Evolutionary conservation across 2,888 invertebrate genomes (phyloP).

Genomic region (Actias luna): DNA sequence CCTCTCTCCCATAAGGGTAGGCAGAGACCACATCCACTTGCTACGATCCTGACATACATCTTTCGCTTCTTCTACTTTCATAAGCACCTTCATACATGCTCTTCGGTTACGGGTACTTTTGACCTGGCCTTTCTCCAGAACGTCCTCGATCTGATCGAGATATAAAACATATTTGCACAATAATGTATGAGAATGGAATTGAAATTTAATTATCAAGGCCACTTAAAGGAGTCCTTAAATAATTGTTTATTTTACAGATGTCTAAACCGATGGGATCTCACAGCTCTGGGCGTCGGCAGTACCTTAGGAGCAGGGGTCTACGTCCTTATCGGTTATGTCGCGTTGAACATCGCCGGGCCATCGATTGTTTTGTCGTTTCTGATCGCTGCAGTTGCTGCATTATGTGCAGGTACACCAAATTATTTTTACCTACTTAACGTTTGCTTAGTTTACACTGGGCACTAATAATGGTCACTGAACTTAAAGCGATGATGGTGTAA

Average conservation of each 20-base stretch:
- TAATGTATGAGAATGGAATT: too few relatives aligned
- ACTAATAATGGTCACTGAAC: too few relatives aligned
- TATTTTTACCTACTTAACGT: not conserved
- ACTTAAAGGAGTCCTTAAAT: not conserved
- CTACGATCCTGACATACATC: too few relatives aligned
- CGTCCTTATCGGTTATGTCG: slow-evolving; percentile 91
- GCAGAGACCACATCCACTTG: too few relatives aligned
- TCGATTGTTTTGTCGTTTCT: slow-evolving; percentile 92
- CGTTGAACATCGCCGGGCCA: slow-evolving; percentile 90
- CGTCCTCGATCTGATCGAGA: too few relatives aligned
- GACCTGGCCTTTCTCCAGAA: too few relatives aligned
- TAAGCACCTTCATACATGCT: too few relatives aligned
- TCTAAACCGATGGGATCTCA: slow-evolving; percentile 88
- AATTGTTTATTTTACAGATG: slow-evolving; percentile 73
- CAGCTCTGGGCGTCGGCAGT: slow-evolving; percentile 89
- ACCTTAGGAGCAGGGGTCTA: slow-evolving; percentile 95
- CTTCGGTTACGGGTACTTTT: too few relatives aligned
- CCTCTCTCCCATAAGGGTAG: too few relatives aligned
- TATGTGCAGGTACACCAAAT: slow-evolving; percentile 87
- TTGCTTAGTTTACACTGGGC: not conserved
- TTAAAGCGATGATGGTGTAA: too few relatives aligned
- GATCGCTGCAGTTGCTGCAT: slow-evolving; percentile 92
- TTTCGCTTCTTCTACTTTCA: too few relatives aligned
- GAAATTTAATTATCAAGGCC: not conserved
- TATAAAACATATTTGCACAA: too few relatives aligned